phyloP scores from a whole-genome alignment of 2,797 vertebrate species.

The Manis javanica region DNA sequence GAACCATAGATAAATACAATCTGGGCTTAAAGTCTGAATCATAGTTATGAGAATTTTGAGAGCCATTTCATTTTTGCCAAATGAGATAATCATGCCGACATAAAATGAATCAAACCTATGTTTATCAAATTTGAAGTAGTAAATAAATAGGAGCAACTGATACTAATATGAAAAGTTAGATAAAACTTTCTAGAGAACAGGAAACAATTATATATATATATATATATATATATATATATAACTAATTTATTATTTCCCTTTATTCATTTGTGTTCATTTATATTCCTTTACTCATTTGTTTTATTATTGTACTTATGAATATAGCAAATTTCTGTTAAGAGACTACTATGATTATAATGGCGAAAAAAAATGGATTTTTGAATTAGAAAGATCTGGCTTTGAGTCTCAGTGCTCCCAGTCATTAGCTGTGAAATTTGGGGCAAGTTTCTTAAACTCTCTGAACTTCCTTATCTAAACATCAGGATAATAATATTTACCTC shows the following conservation, averaged over 20 bases:
- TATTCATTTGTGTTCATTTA: neutral
- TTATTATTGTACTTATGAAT: neutral
- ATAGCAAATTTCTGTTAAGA: neutral
- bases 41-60: neutral
- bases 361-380: neutral
- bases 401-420: neutral
- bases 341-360: neutral
- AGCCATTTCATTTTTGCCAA: neutral
- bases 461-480: neutral
- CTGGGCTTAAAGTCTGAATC: neutral
- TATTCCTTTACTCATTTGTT: neutral
- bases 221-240: neutral
- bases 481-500: neutral
- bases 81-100: neutral
- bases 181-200: neutral
- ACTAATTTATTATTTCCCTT: neutral
- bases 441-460: neutral
- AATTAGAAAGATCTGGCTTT: neutral
- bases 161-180: neutral
- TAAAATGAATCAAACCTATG: neutral
- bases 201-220: neutral
- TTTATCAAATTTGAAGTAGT: neutral
- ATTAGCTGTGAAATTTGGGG: neutral
- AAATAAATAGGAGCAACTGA: neutral
- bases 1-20: neutral